Evolutionary conservation across 2,797 vertebrate species (phyloP).

Genomic region (Macrochelys suwanniensis): DNA sequence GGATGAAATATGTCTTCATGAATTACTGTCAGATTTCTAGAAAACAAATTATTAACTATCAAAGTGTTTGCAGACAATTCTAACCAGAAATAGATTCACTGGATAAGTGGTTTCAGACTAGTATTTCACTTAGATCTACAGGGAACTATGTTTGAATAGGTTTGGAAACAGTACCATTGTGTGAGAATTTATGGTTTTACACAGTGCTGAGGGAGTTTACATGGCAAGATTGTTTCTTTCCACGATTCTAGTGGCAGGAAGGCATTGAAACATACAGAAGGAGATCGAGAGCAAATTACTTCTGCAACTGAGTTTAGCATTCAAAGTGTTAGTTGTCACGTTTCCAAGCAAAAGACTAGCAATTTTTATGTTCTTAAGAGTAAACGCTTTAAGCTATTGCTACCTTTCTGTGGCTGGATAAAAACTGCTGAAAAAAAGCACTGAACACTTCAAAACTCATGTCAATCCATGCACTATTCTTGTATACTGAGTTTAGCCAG

Average conservation of each 20-base stretch:
- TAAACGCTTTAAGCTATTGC: neutral
- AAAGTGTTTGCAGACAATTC: neutral
- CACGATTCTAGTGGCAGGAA: neutral
- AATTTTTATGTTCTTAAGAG: neutral
- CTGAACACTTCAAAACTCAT: neutral
- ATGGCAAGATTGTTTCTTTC: neutral
- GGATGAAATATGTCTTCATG: neutral
- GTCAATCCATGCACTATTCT: neutral
- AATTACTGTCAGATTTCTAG: neutral
- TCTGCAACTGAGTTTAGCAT: neutral
- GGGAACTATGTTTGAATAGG: neutral
- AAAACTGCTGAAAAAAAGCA: neutral
- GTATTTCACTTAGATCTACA: neutral
- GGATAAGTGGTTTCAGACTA: neutral
- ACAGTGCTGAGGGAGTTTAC: neutral
- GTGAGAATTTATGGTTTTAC: neutral
- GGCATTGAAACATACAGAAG: neutral
- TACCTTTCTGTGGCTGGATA: neutral
- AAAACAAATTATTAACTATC: neutral
- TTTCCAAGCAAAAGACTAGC: neutral
- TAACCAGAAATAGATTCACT: neutral
- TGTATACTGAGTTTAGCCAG: neutral
- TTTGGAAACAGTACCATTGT: neutral
- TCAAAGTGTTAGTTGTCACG: neutral
- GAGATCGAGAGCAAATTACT: neutral